phyloP scores from a whole-genome alignment of 2,797 vertebrate genomes.

The Kryptopterus vitreolus region DNA sequence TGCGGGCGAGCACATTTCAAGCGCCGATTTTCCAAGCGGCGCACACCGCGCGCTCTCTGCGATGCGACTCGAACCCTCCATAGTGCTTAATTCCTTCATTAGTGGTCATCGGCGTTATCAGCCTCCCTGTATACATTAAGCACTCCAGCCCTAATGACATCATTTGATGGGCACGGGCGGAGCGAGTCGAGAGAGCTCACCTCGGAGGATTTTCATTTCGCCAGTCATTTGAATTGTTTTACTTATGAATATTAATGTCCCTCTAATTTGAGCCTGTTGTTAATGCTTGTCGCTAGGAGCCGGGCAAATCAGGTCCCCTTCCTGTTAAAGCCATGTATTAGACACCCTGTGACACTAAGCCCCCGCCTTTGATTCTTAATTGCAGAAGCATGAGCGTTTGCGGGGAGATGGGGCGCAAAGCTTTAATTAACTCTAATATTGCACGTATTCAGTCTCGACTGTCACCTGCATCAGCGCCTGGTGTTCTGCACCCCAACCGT shows the following conservation, averaged over 20 bases:
- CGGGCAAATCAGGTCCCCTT: slow-evolving; percentile 81
- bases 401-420: slow-evolving; percentile 82
- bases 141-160: slow-evolving; percentile 80
- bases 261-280: slow-evolving; percentile 84
- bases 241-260: slow-evolving; percentile 87
- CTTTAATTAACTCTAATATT: slow-evolving; percentile 89
- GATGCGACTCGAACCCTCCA: slow-evolving; percentile 14
- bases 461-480: slow-evolving; percentile 77
- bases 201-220: slow-evolving; percentile 80
- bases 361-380: slow-evolving; percentile 87
- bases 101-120: slow-evolving; percentile 44
- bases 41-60: slow-evolving; percentile 1
- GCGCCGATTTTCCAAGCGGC: slow-evolving; percentile 10
- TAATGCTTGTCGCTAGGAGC: slow-evolving; percentile 86
- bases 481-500: slow-evolving; percentile 71
- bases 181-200: slow-evolving; percentile 69
- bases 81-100: slow-evolving; percentile 51
- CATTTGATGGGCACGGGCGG: slow-evolving; percentile 78
- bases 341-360: slow-evolving; percentile 84
- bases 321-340: slow-evolving; percentile 83
- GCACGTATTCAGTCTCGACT: slow-evolving; percentile 80
- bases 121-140: slow-evolving; percentile 73
- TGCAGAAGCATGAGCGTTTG: slow-evolving; percentile 82
- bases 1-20: neutral
- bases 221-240: slow-evolving; percentile 81